A percentile compares a stretch with the other conserved stretches of the same genome.
phyloP scores from a whole-genome alignment of 2,113 vertebrate genomes.

The Empidonax alnorum region DNA sequence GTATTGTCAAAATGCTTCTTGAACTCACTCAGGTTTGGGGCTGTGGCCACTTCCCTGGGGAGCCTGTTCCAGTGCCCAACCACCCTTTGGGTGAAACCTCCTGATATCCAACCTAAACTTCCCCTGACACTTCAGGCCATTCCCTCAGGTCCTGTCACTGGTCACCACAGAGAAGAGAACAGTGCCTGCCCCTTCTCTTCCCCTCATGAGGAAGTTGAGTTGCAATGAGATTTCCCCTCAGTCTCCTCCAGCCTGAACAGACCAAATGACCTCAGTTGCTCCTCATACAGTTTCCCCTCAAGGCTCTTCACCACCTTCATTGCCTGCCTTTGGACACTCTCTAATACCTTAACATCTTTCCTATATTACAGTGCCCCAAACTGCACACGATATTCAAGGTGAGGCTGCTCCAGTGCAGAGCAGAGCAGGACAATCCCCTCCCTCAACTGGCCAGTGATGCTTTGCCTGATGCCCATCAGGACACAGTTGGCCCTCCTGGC shows the following conservation, averaged over 20 bases:
- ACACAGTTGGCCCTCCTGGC: background rate
- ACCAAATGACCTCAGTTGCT: background rate
- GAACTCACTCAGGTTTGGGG: background rate
- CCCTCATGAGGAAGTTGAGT: background rate
- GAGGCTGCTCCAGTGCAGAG: background rate
- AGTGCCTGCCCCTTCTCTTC: background rate
- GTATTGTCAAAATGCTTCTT: background rate
- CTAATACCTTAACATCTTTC: background rate
- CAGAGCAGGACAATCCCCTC: background rate
- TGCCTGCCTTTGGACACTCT: background rate
- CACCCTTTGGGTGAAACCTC: background rate
- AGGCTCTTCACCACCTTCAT: background rate
- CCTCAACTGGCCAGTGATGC: background rate
- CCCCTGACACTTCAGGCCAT: background rate
- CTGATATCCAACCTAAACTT: background rate
- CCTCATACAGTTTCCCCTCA: background rate
- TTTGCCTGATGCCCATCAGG: background rate
- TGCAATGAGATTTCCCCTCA: background rate
- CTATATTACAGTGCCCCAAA: background rate
- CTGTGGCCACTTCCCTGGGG: background rate
- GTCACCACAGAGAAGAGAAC: background rate
- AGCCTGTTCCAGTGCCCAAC: background rate
- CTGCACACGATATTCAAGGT: background rate
- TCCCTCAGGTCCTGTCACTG: background rate
- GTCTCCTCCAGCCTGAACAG: background rate